These are phyloP conservation scores for Rhinogobius similis DNA, from an alignment of 2,113 vertebrate species.

Conservation along the genomic window DNA sequence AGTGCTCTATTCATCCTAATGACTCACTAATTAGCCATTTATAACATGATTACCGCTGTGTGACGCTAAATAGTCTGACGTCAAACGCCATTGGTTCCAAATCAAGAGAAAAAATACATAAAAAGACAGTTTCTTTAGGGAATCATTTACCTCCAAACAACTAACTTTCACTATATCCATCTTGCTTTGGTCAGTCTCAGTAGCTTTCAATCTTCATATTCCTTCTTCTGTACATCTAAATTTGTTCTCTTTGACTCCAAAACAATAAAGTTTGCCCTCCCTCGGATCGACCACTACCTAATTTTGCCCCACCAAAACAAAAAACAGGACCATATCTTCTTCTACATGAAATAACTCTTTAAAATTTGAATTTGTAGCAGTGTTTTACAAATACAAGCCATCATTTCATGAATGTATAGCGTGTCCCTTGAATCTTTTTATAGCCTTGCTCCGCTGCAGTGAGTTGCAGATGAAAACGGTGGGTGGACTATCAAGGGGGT, in stretches of 20 bases:
- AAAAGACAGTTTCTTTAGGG: neutral
- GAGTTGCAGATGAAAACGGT: conserved; percentile 46
- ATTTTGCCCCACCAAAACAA: no score
- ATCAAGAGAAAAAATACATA: neutral
- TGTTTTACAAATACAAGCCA: neutral
- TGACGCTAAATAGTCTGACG: conserved; percentile 36
- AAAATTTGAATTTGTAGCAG: no score
- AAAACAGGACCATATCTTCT: no score
- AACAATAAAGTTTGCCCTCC: no score
- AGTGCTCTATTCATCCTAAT: conserved; percentile 19
- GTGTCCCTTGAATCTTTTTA: conserved; percentile 32
- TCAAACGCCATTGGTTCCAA: conserved; percentile 37
- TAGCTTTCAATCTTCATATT: no score
- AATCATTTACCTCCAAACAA: neutral
- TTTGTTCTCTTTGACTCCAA: neutral
- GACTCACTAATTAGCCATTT: conserved; percentile 44
- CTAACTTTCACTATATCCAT: conserved; percentile 1
- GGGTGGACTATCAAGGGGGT: conserved; percentile 63
- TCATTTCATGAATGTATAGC: neutral
- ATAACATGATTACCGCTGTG: conserved; percentile 17
- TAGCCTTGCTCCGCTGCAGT: conserved; percentile 30
- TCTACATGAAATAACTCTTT: no score
- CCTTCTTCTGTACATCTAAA: conserved; percentile 7
- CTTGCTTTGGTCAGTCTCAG: no score
- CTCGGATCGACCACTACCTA: no score